These are phyloP conservation scores for Ernsta delagoae DNA, from an alignment of 2,888 invertebrate genomes.

Conservation along the genomic window DNA sequence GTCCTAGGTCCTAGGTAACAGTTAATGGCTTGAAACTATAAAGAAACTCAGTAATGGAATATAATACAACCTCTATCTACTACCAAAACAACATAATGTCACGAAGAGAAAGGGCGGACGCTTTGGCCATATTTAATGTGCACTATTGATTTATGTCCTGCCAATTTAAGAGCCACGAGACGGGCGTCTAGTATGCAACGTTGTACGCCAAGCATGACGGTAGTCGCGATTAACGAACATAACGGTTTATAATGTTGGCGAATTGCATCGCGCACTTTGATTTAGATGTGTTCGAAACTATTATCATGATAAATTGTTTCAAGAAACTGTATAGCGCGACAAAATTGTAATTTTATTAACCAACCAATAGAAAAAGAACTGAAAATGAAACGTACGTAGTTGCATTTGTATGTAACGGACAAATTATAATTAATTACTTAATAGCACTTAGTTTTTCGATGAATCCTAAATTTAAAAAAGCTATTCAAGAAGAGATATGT, in stretches of 20 bases:
- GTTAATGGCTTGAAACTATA: too few relatives aligned
- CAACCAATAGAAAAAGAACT: slow-evolving; percentile 5
- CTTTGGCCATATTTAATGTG: slow-evolving; percentile 5
- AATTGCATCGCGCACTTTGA: slow-evolving; percentile 18
- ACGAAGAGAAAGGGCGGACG: not conserved
- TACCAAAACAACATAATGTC: too few relatives aligned
- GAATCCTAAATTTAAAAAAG: slow-evolving; percentile 5
- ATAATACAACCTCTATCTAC: too few relatives aligned
- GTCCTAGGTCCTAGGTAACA: too few relatives aligned
- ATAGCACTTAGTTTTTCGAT: too few relatives aligned
- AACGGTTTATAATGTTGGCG: slow-evolving; percentile 12
- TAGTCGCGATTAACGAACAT: slow-evolving; percentile 18
- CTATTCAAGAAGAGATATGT: slow-evolving; percentile 7
- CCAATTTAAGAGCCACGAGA: slow-evolving; percentile 3
- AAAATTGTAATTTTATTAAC: not conserved
- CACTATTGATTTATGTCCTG: slow-evolving; percentile 4
- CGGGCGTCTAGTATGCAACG: not conserved
- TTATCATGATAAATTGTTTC: slow-evolving; percentile 8
- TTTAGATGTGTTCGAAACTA: slow-evolving; percentile 7
- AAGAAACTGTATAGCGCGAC: not conserved
- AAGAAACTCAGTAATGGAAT: too few relatives aligned
- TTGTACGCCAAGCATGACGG: not conserved
- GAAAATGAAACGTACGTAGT: too few relatives aligned
- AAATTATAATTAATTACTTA: too few relatives aligned
- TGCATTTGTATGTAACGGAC: too few relatives aligned